Evolutionary conservation across 1,140 invertebrate species (phyloP).

Genomic region (Papilio glaucus): DNA sequence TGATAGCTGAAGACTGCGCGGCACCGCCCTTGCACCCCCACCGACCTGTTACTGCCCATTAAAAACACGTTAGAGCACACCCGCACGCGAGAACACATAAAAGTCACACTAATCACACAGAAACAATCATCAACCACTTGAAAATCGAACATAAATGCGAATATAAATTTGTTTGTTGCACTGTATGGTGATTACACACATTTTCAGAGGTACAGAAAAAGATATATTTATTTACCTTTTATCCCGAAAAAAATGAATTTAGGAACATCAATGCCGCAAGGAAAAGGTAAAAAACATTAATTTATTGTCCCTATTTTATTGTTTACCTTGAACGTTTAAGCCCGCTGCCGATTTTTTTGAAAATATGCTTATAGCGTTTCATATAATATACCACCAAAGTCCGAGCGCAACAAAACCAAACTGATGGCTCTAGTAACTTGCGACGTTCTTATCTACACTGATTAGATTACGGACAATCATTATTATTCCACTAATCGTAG

Average conservation of each 20-base stretch:
- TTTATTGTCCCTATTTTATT: not conserved
- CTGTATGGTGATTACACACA: not conserved
- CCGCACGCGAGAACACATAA: too few species aligned
- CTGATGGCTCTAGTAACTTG: constrained; percentile 50
- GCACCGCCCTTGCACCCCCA: constrained; percentile 86
- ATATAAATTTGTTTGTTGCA: not conserved
- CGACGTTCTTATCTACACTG: constrained; percentile 59
- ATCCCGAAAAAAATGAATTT: too few species aligned
- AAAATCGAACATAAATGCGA: not conserved
- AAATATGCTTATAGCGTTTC: constrained; percentile 35
- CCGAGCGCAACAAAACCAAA: constrained; percentile 53
- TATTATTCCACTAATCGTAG: constrained; percentile 65
- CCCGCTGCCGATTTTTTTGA: constrained; percentile 43
- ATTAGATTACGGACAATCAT: constrained; percentile 70
- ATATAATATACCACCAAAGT: constrained; percentile 47
- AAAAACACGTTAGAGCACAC: constrained; percentile 9
- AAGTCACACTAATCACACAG: not conserved
- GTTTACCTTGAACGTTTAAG: constrained; percentile 40
- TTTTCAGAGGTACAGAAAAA: not conserved
- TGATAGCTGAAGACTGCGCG: constrained; percentile 95
- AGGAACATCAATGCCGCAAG: not conserved
- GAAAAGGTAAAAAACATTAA: not conserved
- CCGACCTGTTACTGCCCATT: constrained; percentile 53
- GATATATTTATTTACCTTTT: too few species aligned
- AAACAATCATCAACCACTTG: not conserved